Conservation (phyloP, 1,140 invertebrate species). For the Zaprionus vittiger region DNA sequence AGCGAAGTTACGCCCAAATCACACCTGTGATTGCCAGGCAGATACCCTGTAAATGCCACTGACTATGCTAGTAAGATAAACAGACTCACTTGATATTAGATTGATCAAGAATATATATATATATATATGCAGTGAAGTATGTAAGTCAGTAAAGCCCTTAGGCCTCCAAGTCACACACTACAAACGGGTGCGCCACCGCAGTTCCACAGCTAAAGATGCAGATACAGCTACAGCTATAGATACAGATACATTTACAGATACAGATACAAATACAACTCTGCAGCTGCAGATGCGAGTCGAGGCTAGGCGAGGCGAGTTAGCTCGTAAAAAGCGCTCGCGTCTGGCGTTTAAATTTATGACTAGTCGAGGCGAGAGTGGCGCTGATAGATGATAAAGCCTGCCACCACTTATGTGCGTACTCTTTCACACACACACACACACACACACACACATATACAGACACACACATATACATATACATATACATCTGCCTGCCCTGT, state of each 20-base stretch:
- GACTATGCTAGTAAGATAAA: no score
- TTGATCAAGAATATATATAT: no score
- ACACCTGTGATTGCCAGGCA: background rate
- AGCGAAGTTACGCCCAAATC: slow-evolving; percentile 15
- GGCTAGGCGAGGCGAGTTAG: slow-evolving; percentile 4
- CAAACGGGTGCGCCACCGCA: slow-evolving; percentile 34
- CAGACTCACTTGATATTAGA: no score
- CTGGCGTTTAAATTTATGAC: slow-evolving; percentile 53
- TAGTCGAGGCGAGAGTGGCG: slow-evolving; percentile 48
- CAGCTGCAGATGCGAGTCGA: slow-evolving; percentile 8
- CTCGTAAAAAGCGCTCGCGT: slow-evolving; percentile 49
- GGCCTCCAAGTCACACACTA: no score
- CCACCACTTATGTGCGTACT: slow-evolving; percentile 13
- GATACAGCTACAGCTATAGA: slow-evolving; percentile 11
- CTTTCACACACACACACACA: background rate
- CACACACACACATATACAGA: background rate
- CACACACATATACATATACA: background rate
- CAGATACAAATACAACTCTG: background rate
- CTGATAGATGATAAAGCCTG: slow-evolving; percentile 49
- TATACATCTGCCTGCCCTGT: background rate
- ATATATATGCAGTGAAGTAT: no score
- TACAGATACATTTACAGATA: slow-evolving; percentile 18
- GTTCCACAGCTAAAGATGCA: slow-evolving; percentile 6
- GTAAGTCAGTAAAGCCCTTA: no score
- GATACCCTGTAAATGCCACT: background rate